Percentiles rank a stretch among this genome's conserved stretches.
phyloP scores from a whole-genome alignment of 2,888 invertebrate species.

The Agrypnus murinus region DNA sequence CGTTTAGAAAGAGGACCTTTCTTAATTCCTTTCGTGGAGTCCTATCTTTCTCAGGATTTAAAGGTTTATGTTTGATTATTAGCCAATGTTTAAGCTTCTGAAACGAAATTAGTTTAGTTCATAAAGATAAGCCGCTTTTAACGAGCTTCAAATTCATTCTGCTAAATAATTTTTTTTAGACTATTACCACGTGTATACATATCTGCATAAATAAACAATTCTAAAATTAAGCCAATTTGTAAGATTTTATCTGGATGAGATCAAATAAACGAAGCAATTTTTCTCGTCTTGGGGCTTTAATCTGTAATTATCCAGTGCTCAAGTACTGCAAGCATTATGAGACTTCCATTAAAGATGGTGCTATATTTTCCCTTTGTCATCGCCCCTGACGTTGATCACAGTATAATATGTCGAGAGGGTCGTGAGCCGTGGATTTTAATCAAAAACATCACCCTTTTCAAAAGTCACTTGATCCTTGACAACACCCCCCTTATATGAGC shows the following conservation, averaged over 20 bases:
- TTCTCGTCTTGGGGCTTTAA: conserved; percentile 33
- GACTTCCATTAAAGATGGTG: conserved; percentile 44
- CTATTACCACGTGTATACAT: too few species aligned
- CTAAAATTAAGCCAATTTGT: conserved; percentile 7
- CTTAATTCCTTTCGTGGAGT: conserved; percentile 32
- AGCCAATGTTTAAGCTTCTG: conserved; percentile 17
- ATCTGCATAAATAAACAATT: not conserved
- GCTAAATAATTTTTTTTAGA: too few species aligned
- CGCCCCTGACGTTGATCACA: conserved; percentile 47
- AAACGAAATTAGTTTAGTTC: conserved; percentile 24
- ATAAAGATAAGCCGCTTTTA: conserved; percentile 8
- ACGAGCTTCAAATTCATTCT: not conserved
- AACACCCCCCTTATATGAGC: conserved; percentile 42
- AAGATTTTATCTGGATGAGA: conserved; percentile 9
- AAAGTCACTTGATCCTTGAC: conserved; percentile 47
- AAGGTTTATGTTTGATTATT: conserved; percentile 39
- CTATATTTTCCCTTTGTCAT: conserved; percentile 46
- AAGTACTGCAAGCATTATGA: conserved; percentile 33
- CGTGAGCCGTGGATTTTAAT: conserved; percentile 47
- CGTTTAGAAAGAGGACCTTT: conserved; percentile 39
- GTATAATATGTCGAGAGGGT: conserved; percentile 49
- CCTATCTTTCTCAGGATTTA: conserved; percentile 26
- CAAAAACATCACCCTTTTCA: conserved; percentile 51
- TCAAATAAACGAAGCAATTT: conserved; percentile 29
- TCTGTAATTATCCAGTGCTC: conserved; percentile 39